phyloP scores from a whole-genome alignment of 53 echinoderm and acorn worm species.

The Astropecten irregularis region DNA sequence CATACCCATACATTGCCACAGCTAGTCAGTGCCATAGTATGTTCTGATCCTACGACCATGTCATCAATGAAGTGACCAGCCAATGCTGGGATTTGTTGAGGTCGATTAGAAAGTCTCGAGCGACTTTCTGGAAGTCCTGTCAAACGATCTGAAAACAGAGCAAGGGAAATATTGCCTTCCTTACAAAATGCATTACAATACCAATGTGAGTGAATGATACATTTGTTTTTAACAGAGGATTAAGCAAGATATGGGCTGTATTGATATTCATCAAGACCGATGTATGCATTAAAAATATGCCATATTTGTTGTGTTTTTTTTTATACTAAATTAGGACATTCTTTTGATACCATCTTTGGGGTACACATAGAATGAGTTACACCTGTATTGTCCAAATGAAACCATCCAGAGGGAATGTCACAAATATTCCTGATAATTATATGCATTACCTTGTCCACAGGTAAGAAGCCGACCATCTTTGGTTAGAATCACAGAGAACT shows the following conservation, averaged over 20 bases:
- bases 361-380: no score
- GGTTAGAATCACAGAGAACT: slow-evolving; percentile 91
- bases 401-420: no score
- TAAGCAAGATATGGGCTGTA: not conserved
- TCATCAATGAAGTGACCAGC: slow-evolving; percentile 95
- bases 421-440: no score
- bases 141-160: slow-evolving; percentile 76
- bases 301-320: no score
- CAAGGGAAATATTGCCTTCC: not conserved
- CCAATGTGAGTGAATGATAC: no score
- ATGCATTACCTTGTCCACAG: slow-evolving; percentile 95
- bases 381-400: no score
- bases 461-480: slow-evolving; percentile 95
- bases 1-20: slow-evolving; percentile 98
- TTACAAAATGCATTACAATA: no score
- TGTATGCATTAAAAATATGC: no score
- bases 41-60: slow-evolving; percentile 90
- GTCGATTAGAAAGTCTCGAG: slow-evolving; percentile 81
- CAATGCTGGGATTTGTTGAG: slow-evolving; percentile 88
- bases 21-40: slow-evolving; percentile 91
- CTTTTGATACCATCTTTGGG: no score
- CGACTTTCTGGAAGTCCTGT: slow-evolving; percentile 92
- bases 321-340: no score
- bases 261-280: no score
- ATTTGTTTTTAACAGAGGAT: no score